These are phyloP conservation scores for Thunnus maccoyii DNA, from an alignment of 2,113 vertebrate genomes.

Conservation along the genomic window DNA sequence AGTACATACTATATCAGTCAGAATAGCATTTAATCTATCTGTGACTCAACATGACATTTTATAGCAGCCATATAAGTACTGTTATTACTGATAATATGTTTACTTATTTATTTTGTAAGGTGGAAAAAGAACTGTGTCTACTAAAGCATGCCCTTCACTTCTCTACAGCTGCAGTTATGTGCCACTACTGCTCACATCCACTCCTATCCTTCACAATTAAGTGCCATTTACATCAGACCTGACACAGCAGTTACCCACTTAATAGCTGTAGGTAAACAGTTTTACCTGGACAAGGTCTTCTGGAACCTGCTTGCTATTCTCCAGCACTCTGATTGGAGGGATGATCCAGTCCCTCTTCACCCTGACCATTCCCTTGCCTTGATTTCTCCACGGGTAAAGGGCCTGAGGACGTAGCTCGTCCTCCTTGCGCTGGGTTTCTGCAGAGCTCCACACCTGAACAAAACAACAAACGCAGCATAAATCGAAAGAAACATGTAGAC, in stretches of 20 bases:
- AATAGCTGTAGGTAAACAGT: neutral
- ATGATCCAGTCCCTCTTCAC: slow-evolving; percentile 98
- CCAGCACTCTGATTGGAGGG: slow-evolving; percentile 92
- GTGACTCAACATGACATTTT: no score
- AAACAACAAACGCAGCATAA: slow-evolving; percentile 1
- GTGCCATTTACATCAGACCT: neutral
- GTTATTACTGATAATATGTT: no score
- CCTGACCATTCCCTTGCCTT: slow-evolving; percentile 64
- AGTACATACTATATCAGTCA: no score
- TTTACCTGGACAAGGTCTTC: slow-evolving; percentile 94
- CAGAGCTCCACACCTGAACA: slow-evolving; percentile 70
- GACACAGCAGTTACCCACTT: neutral
- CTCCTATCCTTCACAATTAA: no score
- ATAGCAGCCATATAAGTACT: no score
- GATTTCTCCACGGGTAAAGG: slow-evolving; percentile 83
- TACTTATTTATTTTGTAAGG: no score
- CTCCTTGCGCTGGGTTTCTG: slow-evolving; percentile 31
- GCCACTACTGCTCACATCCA: no score
- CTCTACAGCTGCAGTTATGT: no score
- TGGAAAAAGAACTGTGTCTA: no score
- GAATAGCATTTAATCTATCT: no score
- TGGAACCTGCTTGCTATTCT: slow-evolving; percentile 95
- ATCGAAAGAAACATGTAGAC: neutral
- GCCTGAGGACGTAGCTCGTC: slow-evolving; percentile 27
- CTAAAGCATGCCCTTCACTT: no score